phyloP scores from a whole-genome alignment of 2,113 vertebrate genomes.

The Sphaerodactylus townsendi region DNA sequence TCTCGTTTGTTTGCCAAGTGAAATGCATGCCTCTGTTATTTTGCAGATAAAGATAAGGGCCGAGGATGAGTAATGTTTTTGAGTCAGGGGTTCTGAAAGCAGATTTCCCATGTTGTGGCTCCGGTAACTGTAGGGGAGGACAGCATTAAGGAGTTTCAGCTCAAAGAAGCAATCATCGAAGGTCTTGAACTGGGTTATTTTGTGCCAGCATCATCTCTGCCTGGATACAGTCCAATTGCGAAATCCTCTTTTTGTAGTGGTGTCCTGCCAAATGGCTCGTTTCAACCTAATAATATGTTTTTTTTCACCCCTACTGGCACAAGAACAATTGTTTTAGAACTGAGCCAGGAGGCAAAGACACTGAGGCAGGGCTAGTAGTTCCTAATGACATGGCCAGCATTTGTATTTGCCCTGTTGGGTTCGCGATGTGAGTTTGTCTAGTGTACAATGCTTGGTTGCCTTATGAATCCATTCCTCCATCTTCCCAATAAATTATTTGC shows the following conservation, averaged over 20 bases:
- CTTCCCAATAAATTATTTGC: no score
- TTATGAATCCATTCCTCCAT: no score
- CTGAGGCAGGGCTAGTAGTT: neutral
- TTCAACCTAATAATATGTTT: no score
- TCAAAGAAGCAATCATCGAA: neutral
- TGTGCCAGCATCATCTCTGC: neutral
- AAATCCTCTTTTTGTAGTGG: no score
- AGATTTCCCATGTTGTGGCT: conserved; percentile 37
- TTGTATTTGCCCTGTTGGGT: no score
- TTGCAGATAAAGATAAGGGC: conserved; percentile 66
- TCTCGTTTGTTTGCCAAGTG: conserved; percentile 61
- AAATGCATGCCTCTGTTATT: conserved; percentile 56
- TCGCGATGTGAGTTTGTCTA: no score
- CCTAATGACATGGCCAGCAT: no score
- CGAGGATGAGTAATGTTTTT: conserved; percentile 56
- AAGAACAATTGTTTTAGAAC: neutral
- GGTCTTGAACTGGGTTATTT: neutral
- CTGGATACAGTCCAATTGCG: neutral
- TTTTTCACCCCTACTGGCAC: neutral
- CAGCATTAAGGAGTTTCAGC: conserved; percentile 7
- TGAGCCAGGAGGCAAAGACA: neutral
- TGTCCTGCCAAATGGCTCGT: neutral
- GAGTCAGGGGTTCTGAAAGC: conserved; percentile 43
- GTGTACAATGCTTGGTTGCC: no score
- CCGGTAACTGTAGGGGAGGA: conserved; percentile 25